These are phyloP conservation scores for Threskiornis aethiopicus DNA, from an alignment of 2,797 vertebrate genomes.

Conservation along the genomic window DNA sequence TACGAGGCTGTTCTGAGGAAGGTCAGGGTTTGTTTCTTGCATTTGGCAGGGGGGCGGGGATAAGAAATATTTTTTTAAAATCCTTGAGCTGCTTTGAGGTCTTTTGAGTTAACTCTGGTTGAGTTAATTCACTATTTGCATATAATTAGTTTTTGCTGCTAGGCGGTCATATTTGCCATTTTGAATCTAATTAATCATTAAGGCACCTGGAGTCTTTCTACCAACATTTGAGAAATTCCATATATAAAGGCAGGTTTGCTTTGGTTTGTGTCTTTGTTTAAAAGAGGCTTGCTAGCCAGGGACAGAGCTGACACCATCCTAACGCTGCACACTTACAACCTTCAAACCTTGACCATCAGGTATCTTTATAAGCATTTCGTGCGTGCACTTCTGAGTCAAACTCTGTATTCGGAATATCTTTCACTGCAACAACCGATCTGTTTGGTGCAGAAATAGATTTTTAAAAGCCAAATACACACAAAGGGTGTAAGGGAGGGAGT, in stretches of 20 bases:
- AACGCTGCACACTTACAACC: rapidly evolving
- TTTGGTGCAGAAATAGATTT: not conserved
- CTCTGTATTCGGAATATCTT: not conserved
- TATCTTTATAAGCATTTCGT: not conserved
- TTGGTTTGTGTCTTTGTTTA: not conserved
- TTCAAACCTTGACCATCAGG: not conserved
- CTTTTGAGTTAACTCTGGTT: not conserved
- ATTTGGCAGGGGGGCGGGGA: rapidly evolving
- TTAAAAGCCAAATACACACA: not conserved
- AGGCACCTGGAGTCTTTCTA: not conserved
- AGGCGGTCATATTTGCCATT: not conserved
- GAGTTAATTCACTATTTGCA: not conserved
- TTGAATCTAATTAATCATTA: constrained; percentile 31
- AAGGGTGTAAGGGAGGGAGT: not conserved
- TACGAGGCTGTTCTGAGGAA: not conserved
- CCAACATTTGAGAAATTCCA: not conserved
- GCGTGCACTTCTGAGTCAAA: not conserved
- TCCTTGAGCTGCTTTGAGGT: not conserved
- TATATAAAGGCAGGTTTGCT: not conserved
- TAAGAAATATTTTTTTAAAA: not conserved
- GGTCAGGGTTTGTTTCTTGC: not conserved
- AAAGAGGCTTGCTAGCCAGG: not conserved
- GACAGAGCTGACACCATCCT: not conserved
- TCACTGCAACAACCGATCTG: not conserved
- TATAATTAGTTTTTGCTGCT: not conserved